These are phyloP conservation scores for Zaprionus lachaisei DNA, from an alignment of 1,140 invertebrate species.

Conservation along the genomic window DNA sequence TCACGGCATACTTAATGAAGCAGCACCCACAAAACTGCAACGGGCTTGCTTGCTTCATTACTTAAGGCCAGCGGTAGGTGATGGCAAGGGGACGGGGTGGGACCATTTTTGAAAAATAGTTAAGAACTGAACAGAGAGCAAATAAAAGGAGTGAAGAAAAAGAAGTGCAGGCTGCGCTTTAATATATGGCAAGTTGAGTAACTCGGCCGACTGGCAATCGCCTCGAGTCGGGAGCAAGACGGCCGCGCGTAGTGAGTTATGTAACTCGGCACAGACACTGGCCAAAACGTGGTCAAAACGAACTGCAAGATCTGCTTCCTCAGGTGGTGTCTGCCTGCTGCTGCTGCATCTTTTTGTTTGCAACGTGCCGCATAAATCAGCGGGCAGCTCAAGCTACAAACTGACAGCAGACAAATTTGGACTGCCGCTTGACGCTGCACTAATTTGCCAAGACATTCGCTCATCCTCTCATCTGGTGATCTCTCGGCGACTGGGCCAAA, in stretches of 20 bases:
- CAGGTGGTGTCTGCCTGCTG: constrained; percentile 2
- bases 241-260: constrained; percentile 70
- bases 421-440: constrained; percentile 74
- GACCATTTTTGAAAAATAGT: constrained; percentile 71
- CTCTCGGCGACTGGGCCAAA: constrained; percentile 27
- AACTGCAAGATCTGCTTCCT: constrained; percentile 21
- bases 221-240: constrained; percentile 58
- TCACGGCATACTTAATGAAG: constrained; percentile 76
- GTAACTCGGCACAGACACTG: constrained; percentile 65
- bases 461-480: constrained; percentile 59
- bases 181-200: constrained; percentile 80
- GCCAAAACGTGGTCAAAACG: constrained; percentile 43
- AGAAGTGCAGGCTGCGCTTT: constrained; percentile 46
- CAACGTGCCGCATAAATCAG: constrained; percentile 74
- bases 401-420: constrained; percentile 80
- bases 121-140: constrained; percentile 54
- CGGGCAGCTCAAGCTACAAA: constrained; percentile 66
- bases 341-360: constrained; percentile 48
- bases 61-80: constrained; percentile 40
- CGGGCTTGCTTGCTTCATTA: constrained; percentile 73
- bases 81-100: neutral
- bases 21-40: constrained; percentile 78
- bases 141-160: constrained; percentile 9
- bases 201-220: constrained; percentile 74
- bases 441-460: constrained; percentile 80